phyloP scores from a whole-genome alignment of 2,113 vertebrate species.

The Otus sunia region DNA sequence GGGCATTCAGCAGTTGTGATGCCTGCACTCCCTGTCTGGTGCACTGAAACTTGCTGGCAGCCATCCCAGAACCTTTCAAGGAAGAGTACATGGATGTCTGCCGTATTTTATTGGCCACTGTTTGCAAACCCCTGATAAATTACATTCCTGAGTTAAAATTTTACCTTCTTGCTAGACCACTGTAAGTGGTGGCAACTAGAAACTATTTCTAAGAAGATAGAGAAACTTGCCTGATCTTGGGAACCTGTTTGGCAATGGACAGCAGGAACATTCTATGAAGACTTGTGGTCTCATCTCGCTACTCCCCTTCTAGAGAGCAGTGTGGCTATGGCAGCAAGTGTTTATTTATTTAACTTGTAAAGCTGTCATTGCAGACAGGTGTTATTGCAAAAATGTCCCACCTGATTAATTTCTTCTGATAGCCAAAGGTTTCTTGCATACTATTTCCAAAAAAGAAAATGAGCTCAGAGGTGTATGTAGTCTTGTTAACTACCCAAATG shows the following conservation, averaged over 20 bases:
- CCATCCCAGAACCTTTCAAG: constrained; percentile 19
- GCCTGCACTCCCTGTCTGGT: not conserved
- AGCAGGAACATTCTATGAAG: not conserved
- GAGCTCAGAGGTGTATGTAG: not conserved
- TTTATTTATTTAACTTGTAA: constrained; percentile 36
- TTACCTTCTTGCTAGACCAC: not conserved
- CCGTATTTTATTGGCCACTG: not conserved
- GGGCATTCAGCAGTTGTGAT: not conserved
- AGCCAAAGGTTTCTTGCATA: constrained; percentile 12
- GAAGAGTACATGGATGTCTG: not conserved
- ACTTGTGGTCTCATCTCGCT: not conserved
- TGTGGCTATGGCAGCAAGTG: not conserved
- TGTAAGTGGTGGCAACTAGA: not conserved
- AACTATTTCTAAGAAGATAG: not conserved
- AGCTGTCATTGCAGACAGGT: not conserved
- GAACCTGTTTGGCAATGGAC: not conserved
- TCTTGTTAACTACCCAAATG: not conserved
- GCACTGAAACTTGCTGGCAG: constrained; percentile 8
- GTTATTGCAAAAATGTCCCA: not conserved
- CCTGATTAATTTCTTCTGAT: not conserved
- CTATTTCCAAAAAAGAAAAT: constrained; percentile 5
- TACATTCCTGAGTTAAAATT: not conserved
- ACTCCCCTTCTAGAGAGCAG: not conserved
- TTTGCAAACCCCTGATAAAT: constrained; percentile 2
- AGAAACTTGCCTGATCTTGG: not conserved